Conservation (phyloP, 2,113 vertebrate genomes). For the Falcunculus frontatus region DNA sequence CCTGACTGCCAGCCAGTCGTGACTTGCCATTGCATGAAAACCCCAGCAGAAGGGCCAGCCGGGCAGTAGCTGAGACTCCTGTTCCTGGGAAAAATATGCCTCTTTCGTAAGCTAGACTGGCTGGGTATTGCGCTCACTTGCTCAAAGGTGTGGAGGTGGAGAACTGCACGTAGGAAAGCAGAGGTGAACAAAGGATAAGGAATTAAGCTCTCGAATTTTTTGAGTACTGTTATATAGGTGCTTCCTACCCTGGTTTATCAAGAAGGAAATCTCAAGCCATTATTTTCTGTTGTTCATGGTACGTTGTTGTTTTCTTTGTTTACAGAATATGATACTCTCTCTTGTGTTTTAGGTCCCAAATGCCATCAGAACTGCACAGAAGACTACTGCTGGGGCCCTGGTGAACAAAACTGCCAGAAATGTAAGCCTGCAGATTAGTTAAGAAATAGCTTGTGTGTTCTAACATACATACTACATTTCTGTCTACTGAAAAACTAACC, state of each 20-base stretch:
- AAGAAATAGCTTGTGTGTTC: not conserved
- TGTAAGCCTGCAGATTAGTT: constrained; percentile 73
- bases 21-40: constrained; percentile 1
- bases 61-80: not conserved
- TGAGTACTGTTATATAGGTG: not conserved
- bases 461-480: not conserved
- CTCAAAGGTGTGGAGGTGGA: not conserved
- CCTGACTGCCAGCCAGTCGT: not conserved
- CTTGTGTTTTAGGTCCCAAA: constrained; percentile 73
- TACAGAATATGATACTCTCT: not conserved
- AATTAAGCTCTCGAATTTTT: not conserved
- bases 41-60: not conserved
- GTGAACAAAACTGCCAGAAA: constrained; percentile 86
- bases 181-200: not conserved
- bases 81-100: not conserved
- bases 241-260: not conserved
- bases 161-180: not conserved
- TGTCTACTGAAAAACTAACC: not conserved
- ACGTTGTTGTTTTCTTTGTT: not conserved
- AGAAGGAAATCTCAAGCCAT: not conserved
- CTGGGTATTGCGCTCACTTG: not conserved
- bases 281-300: not conserved
- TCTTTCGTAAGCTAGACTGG: not conserved
- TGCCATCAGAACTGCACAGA: constrained; percentile 84
- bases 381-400: constrained; percentile 88